These are phyloP conservation scores for Nycteola revayana DNA, from an alignment of 2,888 invertebrate species.

Conservation along the genomic window DNA sequence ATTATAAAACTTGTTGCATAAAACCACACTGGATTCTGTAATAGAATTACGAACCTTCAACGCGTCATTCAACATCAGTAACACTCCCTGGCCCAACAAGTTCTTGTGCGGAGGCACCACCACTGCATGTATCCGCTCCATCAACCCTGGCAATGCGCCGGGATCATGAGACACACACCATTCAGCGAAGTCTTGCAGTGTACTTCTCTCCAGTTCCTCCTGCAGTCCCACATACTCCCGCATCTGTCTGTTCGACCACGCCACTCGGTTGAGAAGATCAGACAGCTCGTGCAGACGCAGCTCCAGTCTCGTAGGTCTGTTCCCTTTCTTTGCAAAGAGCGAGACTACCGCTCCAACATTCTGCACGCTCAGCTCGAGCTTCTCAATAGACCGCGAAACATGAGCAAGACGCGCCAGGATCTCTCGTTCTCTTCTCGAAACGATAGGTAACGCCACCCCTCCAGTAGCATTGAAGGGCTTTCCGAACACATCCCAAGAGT, in stretches of 20 bases:
- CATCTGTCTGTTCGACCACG: conserved; percentile 83
- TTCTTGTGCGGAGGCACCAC: conserved; percentile 76
- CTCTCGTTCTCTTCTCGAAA: conserved; percentile 83
- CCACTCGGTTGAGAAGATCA: conserved; percentile 82
- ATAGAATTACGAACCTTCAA: conserved; percentile 54
- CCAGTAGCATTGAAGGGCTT: conserved; percentile 74
- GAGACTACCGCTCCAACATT: conserved; percentile 48
- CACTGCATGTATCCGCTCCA: conserved; percentile 85
- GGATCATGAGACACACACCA: conserved; percentile 86
- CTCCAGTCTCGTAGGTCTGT: conserved; percentile 75
- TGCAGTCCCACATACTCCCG: conserved; percentile 78
- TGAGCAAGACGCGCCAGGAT: conserved; percentile 74
- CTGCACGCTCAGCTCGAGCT: conserved; percentile 54
- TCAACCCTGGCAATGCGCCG: conserved; percentile 83
- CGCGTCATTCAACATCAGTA: conserved; percentile 58
- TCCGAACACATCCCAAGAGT: conserved; percentile 85
- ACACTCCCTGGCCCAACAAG: conserved; percentile 70
- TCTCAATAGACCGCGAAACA: conserved; percentile 55
- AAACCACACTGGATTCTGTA: conserved; percentile 1
- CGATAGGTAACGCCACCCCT: conserved; percentile 82
- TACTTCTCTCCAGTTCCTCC: conserved; percentile 82
- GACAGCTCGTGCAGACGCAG: conserved; percentile 83
- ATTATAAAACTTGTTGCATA: conserved; percentile 2
- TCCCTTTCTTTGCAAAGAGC: conserved; percentile 63
- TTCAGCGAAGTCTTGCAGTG: conserved; percentile 86